Evolutionary conservation across 92 coral and sea anemone genomes (phyloP).

Genomic region (Pocillopora grandis): DNA sequence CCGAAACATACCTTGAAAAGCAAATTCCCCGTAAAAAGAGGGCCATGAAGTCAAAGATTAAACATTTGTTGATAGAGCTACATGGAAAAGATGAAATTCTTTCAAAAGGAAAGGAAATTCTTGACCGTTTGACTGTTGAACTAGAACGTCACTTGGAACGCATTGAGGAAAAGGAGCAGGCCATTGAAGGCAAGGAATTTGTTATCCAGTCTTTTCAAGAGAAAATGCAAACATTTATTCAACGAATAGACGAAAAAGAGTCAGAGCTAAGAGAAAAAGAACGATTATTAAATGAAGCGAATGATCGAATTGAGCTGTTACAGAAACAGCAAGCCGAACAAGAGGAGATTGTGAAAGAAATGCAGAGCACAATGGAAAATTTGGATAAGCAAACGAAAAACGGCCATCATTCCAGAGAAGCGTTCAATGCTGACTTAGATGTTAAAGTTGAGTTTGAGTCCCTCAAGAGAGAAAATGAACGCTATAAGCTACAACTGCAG

Average conservation of each 20-base stretch:
- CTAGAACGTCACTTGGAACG: constrained; percentile 40
- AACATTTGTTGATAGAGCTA: constrained; percentile 57
- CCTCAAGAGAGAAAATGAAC: constrained; percentile 62
- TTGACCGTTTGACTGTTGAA: constrained; percentile 45
- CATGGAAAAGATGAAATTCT: constrained; percentile 64
- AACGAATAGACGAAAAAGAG: constrained; percentile 37
- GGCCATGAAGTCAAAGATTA: constrained; percentile 52
- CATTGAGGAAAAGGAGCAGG: constrained; percentile 66
- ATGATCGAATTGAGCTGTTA: constrained; percentile 32
- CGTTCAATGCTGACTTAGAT: constrained; percentile 13
- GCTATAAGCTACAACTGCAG: constrained; percentile 49
- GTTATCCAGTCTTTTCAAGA: constrained; percentile 47
- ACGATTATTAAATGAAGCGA: constrained; percentile 45
- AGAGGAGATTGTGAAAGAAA: constrained; percentile 58
- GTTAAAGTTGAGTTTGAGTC: constrained; percentile 54
- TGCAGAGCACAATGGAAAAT: constrained; percentile 51
- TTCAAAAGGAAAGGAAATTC: constrained; percentile 41
- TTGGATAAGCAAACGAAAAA: constrained; percentile 11
- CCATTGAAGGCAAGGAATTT: constrained; percentile 56
- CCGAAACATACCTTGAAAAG: constrained; percentile 24
- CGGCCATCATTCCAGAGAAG: neutral
- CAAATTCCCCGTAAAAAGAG: constrained; percentile 64
- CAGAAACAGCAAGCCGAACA: constrained; percentile 48
- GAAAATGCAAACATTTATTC: constrained; percentile 29
- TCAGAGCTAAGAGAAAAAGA: constrained; percentile 49